A percentile compares a stretch with the other conserved stretches of the same genome.
These are phyloP conservation scores for Drosophila tristis DNA, from an alignment of 1,140 invertebrate genomes.

Conservation along the genomic window DNA sequence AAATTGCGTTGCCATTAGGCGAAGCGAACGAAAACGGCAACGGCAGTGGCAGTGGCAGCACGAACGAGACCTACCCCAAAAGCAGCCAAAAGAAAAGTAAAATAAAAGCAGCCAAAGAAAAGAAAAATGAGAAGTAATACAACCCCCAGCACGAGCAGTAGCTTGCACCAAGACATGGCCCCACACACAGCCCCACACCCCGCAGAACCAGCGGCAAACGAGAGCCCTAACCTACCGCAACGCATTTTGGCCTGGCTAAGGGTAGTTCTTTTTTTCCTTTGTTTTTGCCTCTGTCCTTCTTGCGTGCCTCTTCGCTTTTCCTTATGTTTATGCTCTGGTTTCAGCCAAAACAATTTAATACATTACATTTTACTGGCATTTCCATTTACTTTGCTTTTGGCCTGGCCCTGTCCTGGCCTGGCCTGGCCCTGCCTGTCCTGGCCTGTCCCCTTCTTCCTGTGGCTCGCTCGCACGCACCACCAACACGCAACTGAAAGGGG, in stretches of 20 bases:
- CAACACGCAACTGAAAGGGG: neutral
- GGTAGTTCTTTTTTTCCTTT: slow-evolving; percentile 53
- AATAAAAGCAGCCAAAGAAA: slow-evolving; percentile 38
- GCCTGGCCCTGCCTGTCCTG: neutral
- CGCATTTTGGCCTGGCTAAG: slow-evolving; percentile 70
- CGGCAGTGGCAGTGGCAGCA: slow-evolving; percentile 20
- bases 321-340: slow-evolving; percentile 45
- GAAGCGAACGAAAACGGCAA: slow-evolving; percentile 18
- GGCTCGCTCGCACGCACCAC: slow-evolving; percentile 10
- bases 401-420: slow-evolving; percentile 8
- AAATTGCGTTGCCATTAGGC: slow-evolving; percentile 78
- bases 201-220: no score
- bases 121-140: slow-evolving; percentile 2
- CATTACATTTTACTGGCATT: slow-evolving; percentile 73
- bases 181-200: no score
- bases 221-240: slow-evolving; percentile 69
- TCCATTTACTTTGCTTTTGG: slow-evolving; percentile 48
- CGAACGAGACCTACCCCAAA: slow-evolving; percentile 59
- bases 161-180: neutral
- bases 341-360: slow-evolving; percentile 77
- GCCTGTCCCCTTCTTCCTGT: slow-evolving; percentile 19
- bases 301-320: slow-evolving; percentile 14
- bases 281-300: neutral
- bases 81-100: slow-evolving; percentile 40
- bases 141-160: neutral